These are phyloP conservation scores for Dasyornis broadbenti DNA, from an alignment of 2,113 vertebrate species.

Conservation along the genomic window DNA sequence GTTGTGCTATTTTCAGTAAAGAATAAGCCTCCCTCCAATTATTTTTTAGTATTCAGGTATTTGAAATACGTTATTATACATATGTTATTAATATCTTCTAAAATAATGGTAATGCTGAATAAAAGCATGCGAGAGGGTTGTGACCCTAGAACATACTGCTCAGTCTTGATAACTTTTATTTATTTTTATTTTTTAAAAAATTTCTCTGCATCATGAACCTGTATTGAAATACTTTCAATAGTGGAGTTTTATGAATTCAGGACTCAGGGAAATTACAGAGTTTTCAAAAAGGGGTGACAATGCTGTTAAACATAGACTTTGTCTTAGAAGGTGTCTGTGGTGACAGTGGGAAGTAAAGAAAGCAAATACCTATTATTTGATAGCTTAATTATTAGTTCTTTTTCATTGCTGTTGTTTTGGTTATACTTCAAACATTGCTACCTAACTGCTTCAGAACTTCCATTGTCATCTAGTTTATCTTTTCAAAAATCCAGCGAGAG, in stretches of 20 bases:
- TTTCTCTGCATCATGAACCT: neutral
- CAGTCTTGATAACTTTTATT: neutral
- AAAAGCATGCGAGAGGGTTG: neutral
- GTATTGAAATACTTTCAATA: neutral
- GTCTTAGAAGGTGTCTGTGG: neutral
- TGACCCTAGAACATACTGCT: neutral
- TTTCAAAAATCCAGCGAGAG: neutral
- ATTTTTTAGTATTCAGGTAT: neutral
- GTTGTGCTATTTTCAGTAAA: neutral
- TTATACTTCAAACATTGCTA: neutral
- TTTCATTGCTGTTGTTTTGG: neutral
- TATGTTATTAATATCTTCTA: neutral
- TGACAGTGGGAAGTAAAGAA: neutral
- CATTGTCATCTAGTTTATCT: neutral
- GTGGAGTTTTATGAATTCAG: neutral
- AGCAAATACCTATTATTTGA: neutral
- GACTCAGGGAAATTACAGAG: neutral
- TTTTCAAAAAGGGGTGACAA: neutral
- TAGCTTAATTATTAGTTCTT: neutral
- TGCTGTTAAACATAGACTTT: neutral
- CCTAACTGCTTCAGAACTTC: neutral
- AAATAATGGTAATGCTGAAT: neutral
- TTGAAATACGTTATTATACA: neutral
- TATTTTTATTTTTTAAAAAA: neutral
- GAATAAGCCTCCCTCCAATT: neutral